Evolutionary conservation across 2,113 vertebrate genomes (phyloP).

Genomic region (Patagioenas fasciata): DNA sequence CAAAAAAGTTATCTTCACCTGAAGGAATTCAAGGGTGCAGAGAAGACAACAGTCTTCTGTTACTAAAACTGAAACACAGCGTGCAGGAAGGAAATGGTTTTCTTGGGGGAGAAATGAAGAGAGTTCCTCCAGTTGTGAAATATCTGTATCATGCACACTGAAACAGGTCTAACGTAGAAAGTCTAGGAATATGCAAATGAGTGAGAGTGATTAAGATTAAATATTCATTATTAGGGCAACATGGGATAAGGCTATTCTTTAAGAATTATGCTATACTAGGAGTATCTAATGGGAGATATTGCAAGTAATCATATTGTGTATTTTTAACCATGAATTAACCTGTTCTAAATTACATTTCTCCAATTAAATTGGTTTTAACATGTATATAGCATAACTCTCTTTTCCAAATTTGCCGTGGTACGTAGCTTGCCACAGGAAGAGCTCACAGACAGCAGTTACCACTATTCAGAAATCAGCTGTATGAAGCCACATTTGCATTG

Average conservation of each 20-base stretch:
- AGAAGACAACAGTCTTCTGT: not conserved
- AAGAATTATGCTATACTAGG: not conserved
- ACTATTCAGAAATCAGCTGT: not conserved
- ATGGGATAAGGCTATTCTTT: not conserved
- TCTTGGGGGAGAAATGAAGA: not conserved
- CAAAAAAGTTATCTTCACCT: not conserved
- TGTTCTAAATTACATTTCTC: not conserved
- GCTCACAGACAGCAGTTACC: not conserved
- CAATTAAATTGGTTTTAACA: not conserved
- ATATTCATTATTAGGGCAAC: not conserved
- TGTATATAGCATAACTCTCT: not conserved
- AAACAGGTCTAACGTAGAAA: not conserved
- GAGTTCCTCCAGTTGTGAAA: not conserved
- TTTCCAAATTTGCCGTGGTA: not conserved
- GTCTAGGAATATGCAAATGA: not conserved
- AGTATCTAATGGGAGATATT: not conserved
- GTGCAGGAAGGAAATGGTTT: not conserved
- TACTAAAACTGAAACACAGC: not conserved
- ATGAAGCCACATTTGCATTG: not conserved
- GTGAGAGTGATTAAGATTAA: not conserved
- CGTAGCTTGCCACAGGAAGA: not conserved
- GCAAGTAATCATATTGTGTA: not conserved
- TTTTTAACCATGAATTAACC: not conserved
- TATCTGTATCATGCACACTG: not conserved
- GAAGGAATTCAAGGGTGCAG: not conserved